Base-by-base conservation (phyloP, 2,113 vertebrate genomes). In the Protobothrops flavoviridis region DNA sequence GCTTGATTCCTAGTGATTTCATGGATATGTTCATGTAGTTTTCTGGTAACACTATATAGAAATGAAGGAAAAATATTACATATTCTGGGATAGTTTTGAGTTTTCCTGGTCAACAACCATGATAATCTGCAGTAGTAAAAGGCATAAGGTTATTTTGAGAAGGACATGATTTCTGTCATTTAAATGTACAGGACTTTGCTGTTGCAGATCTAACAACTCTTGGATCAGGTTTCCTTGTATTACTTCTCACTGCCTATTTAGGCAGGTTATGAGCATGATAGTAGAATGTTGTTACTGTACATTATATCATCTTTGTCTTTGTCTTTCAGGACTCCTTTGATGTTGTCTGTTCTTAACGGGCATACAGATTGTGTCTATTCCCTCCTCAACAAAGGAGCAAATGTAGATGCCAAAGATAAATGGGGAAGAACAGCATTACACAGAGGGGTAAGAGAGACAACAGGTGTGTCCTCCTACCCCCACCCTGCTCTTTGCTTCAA, bases 301-400 rank as follows among this genome's bases (percentile, higher is more conserved):
- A 43, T 69, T 48, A 94, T 69, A 85, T 94, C 96, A 81, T 20
- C 3, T 94, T 94, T 64, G 93, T 95, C 97, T 45, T 88, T 92
- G 93, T 95, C 97, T 45, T 88, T 92, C 94, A 99, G 99, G 97
- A 99, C 99, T 90, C 99, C 99, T 64, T 96, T 99, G 96, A 99
- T 99, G 99, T 94, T 99, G 93, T 98, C 99, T 2, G 99, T 99
- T 95, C 98, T 99, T 95, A 99, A 99, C 1, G 99, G 99, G 93
- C 99, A 99, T 98, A 99, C 99, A 0, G 99, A 99, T 94, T 99
- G 99, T 85, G 99, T 99, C 56, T 99, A 99, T 97, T 99, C 99
- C 81, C 97, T 99, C 92, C 98, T 99, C 64, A 99, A 98, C 97
- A 99, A 99, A 96, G 99, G 99, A 97, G 99, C 99, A 94, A 98